Base-by-base conservation (phyloP, 2,797 vertebrate genomes). In the Characodon lateralis region DNA sequence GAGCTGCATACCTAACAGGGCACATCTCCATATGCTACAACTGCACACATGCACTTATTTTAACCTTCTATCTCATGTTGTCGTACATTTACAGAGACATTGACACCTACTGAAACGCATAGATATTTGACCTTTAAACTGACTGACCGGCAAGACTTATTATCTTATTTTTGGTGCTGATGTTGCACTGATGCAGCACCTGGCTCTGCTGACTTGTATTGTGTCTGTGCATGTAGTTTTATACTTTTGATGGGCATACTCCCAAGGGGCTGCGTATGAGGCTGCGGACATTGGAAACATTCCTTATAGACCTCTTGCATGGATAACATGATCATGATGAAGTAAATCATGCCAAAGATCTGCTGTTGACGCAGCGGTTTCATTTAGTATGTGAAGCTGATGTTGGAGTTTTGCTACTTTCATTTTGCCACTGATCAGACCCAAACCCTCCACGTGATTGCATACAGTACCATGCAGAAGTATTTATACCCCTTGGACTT, bases 1-100 rank as follows among this genome's bases (percentile, higher is more conserved):
- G 74, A 82, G 73, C 77, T 76, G 82, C 80, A 87, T 86, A 69
- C 28, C 59, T 78, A 76, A 80, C 74, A 72, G 72, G 78, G 43
- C 79, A 72, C 46, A 26, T 16, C 65, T 14, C 18, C 13, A 6
- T 1, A 22, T 71, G 72, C 78, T 78, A 74, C 82, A 78, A 61
- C 0, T 50, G 65, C 28, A 41, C 66, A 74, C 43, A 46, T 51
- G 50, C 50, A 20, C 56, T 3, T 48, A 73, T 69, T 66, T 71
- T 80, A 69, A 85, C 83, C 76, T 61, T 72, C 20, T 53, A 7
- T 72, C 14, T 41, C 8, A 71, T 46, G 35, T 58, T 72, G 61
- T 48, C 81, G 68, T 76, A 46, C 71, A 76, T 70, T 6, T 43
- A 78, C 83, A 79, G 46, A 6, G 1, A 55, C 26, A 50, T 50